Evolutionary conservation across 2,888 invertebrate species (phyloP), one percentile per base, ranked within the genome.

Genomic region (Aphrophora alni): DNA sequence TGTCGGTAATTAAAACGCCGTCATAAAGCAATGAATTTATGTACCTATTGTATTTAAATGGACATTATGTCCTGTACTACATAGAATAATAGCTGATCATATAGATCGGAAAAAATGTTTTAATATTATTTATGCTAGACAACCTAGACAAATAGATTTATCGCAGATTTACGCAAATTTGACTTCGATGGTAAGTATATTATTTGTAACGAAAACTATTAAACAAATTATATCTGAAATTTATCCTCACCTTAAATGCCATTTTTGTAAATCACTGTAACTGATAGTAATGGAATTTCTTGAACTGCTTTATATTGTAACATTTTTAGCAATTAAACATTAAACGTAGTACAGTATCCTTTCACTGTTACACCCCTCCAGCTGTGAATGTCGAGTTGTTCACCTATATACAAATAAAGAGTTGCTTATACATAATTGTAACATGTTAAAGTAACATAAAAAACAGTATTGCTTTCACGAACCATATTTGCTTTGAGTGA

Each of bases 371-470:
- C 59, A 3, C 59, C 59, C 59, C 59, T 21, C 59, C 59, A 59
- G 59, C 21, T 44, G 59, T 21, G 59, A 59, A 59, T 8, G 59
- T 59, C 21, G 4, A 59, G 59, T 59, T 5, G 59, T 59, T 59
- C 59, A 59, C 59, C 59, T 59, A 59, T 59, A 59, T 59, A 59
- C 59, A 59, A 59, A 59, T 59, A 59, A n/a, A 59, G 59, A 59
- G 59, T 59, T 59, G 59, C 14, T 59, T 59, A 59, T 21, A 59
- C 59, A 59, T 59, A 59, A n/a, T 59, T 59, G 59, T 59, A 59
- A 59, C 44, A 14, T 44, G 44, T 14, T 44, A 2, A 14, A 44
- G 44, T 7, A 59, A 21, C 59, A 14, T 21, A n/a, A 59, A 7
- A 59, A 59, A 59, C n/a, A 12, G 2, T 59, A 59, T 59, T 59